These are phyloP conservation scores for Pseudoatta argentina DNA, from an alignment of 1,140 invertebrate species.

Conservation along the genomic window DNA sequence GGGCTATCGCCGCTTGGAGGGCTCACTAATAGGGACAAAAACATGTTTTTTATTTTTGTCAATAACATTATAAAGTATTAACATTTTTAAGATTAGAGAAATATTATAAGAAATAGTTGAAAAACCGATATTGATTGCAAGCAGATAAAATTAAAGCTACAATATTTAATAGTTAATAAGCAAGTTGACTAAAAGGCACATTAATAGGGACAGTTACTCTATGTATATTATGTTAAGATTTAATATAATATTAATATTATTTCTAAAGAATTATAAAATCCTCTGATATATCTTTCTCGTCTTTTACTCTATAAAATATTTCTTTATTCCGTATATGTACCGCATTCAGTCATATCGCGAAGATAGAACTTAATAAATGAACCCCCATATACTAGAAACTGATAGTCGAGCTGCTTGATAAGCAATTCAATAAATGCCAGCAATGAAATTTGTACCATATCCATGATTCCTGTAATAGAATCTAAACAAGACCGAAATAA, in stretches of 20 bases:
- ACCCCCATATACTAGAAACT: too few species aligned
- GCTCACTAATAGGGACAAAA: too few species aligned
- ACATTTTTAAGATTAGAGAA: too few species aligned
- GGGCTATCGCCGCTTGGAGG: too few species aligned
- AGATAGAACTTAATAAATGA: neutral
- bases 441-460: conserved; percentile 1
- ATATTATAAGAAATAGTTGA: too few species aligned
- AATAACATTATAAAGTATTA: too few species aligned
- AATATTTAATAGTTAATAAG: too few species aligned
- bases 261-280: neutral
- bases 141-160: too few species aligned
- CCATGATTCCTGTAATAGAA: neutral
- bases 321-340: neutral
- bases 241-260: neutral
- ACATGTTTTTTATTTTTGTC: too few species aligned
- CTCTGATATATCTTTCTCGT: neutral
- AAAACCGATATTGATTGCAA: too few species aligned
- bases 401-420: neutral
- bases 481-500: conserved; percentile 48
- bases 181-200: too few species aligned
- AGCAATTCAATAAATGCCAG: neutral
- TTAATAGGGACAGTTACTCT: too few species aligned
- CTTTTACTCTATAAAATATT: neutral
- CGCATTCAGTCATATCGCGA: neutral
- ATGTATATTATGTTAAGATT: neutral